Percentiles rank a stretch among this genome's conserved stretches.
These are phyloP conservation scores for Acronicta aceris DNA, from an alignment of 2,888 invertebrate genomes.

Conservation along the genomic window DNA sequence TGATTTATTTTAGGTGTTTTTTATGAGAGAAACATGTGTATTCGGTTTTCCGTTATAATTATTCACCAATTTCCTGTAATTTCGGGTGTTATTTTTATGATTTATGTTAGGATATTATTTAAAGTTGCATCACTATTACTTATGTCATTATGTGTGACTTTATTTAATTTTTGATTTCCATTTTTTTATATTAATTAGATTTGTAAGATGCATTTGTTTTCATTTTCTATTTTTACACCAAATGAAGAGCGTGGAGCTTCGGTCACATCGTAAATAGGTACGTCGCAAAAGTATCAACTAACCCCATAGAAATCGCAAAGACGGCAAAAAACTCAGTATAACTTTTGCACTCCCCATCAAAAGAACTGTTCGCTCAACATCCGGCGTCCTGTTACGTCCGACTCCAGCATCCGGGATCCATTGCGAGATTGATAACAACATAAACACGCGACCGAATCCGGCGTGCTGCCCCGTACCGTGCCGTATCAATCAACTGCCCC, in stretches of 20 bases:
- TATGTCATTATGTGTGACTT: no score
- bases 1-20: conserved; percentile 58
- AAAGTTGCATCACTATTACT: no score
- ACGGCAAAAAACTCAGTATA: not conserved
- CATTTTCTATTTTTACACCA: no score
- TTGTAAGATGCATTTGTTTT: no score
- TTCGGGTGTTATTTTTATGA: conserved; percentile 4
- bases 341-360: conserved; percentile 21
- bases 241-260: no score
- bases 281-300: no score
- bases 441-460: conserved; percentile 48
- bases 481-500: conserved; percentile 64
- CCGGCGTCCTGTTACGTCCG: conserved; percentile 44
- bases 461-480: conserved; percentile 14
- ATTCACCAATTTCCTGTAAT: conserved; percentile 20
- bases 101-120: no score
- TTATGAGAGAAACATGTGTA: conserved; percentile 48
- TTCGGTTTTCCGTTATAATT: conserved; percentile 32
- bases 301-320: not conserved
- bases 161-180: no score
- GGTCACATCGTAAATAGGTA: no score
- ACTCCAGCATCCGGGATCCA: conserved; percentile 39
- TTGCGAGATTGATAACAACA: conserved; percentile 57
- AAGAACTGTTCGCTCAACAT: conserved; percentile 19
- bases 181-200: no score